phyloP scores from a whole-genome alignment of 2,888 invertebrate species.

The Lasioglossum figueresi region DNA sequence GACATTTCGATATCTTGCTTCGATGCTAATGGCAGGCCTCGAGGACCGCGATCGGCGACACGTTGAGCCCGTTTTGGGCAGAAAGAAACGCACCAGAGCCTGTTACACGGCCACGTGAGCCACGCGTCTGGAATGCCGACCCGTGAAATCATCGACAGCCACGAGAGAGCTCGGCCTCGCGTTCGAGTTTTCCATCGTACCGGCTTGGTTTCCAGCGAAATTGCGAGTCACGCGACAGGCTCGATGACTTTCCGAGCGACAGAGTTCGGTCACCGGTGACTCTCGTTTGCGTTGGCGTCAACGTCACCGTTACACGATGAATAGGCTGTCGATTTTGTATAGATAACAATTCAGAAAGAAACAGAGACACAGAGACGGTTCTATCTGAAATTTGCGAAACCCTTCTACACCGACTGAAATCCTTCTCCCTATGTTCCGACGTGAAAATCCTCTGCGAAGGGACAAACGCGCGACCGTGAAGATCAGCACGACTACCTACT shows the following conservation, averaged over 20 bases:
- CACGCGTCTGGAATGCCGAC: constrained; percentile 47
- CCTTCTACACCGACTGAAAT: too few relatives aligned
- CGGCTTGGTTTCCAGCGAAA: constrained; percentile 25
- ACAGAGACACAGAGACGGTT: too few relatives aligned
- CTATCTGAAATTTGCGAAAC: too few relatives aligned
- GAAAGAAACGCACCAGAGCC: constrained; percentile 46
- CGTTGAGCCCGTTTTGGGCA: constrained; percentile 36
- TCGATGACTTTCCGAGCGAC: background rate
- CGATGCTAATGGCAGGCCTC: background rate
- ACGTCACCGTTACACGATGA: background rate
- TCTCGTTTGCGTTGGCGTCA: background rate
- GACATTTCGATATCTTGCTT: background rate
- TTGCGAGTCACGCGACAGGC: background rate
- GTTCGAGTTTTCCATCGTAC: constrained; percentile 24
- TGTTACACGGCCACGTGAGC: constrained; percentile 32
- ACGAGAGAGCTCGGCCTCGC: background rate
- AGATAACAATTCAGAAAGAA: too few relatives aligned
- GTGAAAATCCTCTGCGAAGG: too few relatives aligned
- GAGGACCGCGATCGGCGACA: background rate
- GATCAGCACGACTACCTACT: too few relatives aligned
- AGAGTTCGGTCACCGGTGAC: background rate
- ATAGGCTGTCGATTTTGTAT: too few relatives aligned
- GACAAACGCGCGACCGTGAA: too few relatives aligned
- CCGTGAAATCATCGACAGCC: constrained; percentile 51
- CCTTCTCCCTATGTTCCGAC: too few relatives aligned